These are phyloP conservation scores for Lasioglossum albipes DNA, from an alignment of 1,140 invertebrate species.

Conservation along the genomic window DNA sequence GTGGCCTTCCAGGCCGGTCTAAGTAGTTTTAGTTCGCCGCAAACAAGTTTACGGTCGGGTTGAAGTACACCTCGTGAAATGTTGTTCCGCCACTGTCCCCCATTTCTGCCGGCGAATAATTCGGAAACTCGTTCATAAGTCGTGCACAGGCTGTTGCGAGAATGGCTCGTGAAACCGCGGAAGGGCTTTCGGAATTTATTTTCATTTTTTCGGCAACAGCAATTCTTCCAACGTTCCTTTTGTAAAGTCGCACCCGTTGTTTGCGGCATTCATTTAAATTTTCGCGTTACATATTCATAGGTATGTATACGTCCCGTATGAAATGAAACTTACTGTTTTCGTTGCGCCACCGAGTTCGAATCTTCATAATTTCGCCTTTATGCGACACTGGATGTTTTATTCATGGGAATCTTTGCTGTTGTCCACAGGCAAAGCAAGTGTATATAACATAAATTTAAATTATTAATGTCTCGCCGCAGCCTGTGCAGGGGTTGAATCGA, in stretches of 20 bases:
- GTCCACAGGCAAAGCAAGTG: neutral
- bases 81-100: neutral
- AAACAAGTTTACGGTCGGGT: neutral
- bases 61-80: neutral
- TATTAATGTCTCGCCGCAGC: neutral
- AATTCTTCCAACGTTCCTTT: too few species aligned
- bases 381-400: neutral
- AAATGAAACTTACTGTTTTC: constrained; percentile 14
- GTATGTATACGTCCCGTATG: neutral
- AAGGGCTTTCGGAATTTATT: too few species aligned
- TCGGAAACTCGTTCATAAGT: neutral
- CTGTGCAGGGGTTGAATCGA: neutral
- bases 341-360: neutral
- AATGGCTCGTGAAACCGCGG: too few species aligned
- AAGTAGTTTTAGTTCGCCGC: neutral
- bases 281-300: constrained; percentile 2
- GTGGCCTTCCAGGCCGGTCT: neutral
- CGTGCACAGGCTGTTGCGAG: too few species aligned
- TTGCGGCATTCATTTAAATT: neutral
- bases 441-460: neutral
- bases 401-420: neutral
- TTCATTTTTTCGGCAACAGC: too few species aligned
- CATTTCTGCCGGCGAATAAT: neutral
- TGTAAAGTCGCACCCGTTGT: neutral
- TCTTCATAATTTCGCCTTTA: constrained; percentile 10